These are phyloP conservation scores for Hyaena hyaena DNA, from an alignment of 2,113 vertebrate genomes.

Conservation along the genomic window DNA sequence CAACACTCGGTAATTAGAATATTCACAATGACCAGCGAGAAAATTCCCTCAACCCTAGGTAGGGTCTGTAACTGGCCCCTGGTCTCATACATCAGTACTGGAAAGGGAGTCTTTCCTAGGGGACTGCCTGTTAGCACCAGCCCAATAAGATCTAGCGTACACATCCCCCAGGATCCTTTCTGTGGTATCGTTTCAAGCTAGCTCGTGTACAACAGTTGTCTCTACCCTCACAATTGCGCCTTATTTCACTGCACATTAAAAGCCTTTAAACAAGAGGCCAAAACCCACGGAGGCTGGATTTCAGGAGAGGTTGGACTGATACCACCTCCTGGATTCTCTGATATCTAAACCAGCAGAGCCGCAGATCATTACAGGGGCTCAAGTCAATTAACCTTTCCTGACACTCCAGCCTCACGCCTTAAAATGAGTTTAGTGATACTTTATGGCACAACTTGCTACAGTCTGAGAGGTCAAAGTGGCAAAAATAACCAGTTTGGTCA, in stretches of 20 bases:
- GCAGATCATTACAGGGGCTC: constrained; percentile 69
- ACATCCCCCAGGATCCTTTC: background rate
- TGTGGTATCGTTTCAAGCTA: background rate
- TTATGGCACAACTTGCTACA: constrained; percentile 41
- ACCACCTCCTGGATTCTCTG: constrained; percentile 51
- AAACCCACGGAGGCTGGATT: background rate
- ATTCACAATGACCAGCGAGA: background rate
- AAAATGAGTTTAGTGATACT: constrained; percentile 77
- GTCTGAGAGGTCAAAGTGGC: constrained; percentile 42
- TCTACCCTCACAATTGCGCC: background rate
- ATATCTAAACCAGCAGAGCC: constrained; percentile 47
- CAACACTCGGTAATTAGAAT: background rate
- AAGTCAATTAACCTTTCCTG: constrained; percentile 81
- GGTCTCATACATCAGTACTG: too few relatives aligned
- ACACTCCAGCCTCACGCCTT: background rate
- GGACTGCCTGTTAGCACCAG: background rate
- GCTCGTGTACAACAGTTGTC: background rate
- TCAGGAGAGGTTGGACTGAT: background rate
- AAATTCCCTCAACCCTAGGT: background rate
- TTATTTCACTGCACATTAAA: background rate
- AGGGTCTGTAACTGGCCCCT: background rate
- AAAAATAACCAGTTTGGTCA: constrained; percentile 70
- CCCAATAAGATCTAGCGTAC: too few relatives aligned
- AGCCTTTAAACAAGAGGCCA: constrained; percentile 32
- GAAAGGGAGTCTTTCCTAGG: background rate